phyloP scores from a whole-genome alignment of 2,888 invertebrate genomes.

The Gryllus longicercus region DNA sequence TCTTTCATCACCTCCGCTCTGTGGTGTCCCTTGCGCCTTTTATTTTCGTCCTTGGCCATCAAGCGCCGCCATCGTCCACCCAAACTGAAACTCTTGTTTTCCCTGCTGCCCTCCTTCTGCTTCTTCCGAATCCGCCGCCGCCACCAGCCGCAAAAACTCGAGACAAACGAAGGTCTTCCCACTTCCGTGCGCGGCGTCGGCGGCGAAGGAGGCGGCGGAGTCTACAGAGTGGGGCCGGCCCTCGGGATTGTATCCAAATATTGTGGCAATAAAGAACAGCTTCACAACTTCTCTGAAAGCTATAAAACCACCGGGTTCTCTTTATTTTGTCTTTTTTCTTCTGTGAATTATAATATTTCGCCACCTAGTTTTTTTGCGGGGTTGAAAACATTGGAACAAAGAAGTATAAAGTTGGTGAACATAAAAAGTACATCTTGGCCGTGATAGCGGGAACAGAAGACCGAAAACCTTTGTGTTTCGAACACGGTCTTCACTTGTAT shows the following conservation, averaged over 20 bases:
- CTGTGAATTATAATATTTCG: not conserved
- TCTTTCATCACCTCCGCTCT: no score
- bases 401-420: not conserved
- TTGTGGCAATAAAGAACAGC: constrained; percentile 17
- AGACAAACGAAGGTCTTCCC: not conserved
- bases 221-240: not conserved
- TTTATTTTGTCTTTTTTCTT: not conserved
- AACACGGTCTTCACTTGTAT: not conserved
- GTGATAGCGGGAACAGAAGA: not conserved
- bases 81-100: not conserved
- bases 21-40: no score
- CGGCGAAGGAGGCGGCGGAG: not conserved
- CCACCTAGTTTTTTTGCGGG: not conserved
- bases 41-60: no score
- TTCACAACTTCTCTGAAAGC: not conserved
- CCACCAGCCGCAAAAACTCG: not conserved
- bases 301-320: not conserved
- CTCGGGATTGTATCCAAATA: not conserved
- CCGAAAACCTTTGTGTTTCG: not conserved
- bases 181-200: not conserved
- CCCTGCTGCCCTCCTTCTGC: not conserved
- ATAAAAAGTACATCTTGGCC: not conserved
- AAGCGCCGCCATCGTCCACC: not conserved
- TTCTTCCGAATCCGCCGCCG: not conserved
- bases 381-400: not conserved